These are phyloP conservation scores for Rhynchomys soricoides DNA, from an alignment of 2,113 vertebrate genomes.

Conservation along the genomic window DNA sequence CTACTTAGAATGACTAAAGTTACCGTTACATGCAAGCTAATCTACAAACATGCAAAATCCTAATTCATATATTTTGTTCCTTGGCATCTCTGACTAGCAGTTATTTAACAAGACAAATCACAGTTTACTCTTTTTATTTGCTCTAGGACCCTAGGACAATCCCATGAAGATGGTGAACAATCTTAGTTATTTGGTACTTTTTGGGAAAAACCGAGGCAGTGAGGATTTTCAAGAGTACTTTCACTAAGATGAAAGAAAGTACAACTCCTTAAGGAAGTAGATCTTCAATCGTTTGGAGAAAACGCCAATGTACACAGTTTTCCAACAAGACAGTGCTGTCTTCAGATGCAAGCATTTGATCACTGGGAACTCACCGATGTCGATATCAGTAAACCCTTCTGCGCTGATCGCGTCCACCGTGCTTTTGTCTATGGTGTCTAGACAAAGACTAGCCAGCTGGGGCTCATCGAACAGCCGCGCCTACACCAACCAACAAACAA, in stretches of 20 bases:
- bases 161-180: not conserved
- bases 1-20: not conserved
- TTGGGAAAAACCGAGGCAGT: not conserved
- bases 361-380: constrained; percentile 88
- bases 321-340: not conserved
- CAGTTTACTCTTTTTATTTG: constrained; percentile 21
- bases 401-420: constrained; percentile 94
- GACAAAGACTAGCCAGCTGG: constrained; percentile 94
- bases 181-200: constrained; percentile 16
- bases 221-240: not conserved
- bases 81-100: not conserved
- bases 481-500: constrained; percentile 81
- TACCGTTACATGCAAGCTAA: not conserved
- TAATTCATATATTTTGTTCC: constrained; percentile 28
- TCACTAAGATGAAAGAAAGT: constrained; percentile 44
- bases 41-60: not conserved
- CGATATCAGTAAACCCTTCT: constrained; percentile 96
- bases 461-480: constrained; percentile 96
- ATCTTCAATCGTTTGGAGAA: not conserved
- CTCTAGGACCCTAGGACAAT: not conserved
- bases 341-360: not conserved
- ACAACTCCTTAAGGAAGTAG: not conserved
- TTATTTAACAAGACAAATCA: constrained; percentile 11
- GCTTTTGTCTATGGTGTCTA: constrained; percentile 97
- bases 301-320: not conserved